These are phyloP conservation scores for Syngnathus typhle DNA, from an alignment of 2,113 vertebrate genomes.

Conservation along the genomic window DNA sequence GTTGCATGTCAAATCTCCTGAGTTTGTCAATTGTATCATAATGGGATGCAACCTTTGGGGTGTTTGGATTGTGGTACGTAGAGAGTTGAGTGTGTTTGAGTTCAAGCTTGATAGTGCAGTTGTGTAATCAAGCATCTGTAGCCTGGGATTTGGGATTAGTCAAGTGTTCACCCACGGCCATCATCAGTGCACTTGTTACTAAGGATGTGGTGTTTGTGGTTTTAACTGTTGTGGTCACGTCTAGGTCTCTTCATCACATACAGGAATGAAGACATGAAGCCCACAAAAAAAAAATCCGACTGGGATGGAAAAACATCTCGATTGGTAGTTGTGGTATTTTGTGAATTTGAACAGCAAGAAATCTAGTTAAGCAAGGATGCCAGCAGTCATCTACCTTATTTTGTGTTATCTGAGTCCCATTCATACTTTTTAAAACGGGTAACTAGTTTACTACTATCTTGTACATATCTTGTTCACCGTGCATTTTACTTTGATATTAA, in stretches of 20 bases:
- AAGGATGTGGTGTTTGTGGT: background rate
- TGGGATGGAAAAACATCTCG: no score
- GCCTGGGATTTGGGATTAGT: slow-evolving; percentile 49
- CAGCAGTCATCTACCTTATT: no score
- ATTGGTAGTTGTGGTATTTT: no score
- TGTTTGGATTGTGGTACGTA: slow-evolving; percentile 20
- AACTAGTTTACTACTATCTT: no score
- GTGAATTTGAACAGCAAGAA: no score
- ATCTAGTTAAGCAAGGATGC: no score
- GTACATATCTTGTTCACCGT: no score
- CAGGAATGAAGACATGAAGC: no score
- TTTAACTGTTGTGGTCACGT: background rate
- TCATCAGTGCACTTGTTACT: slow-evolving; percentile 7
- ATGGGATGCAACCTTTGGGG: background rate
- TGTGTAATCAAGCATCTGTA: slow-evolving; percentile 54
- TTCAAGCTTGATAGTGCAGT: slow-evolving; percentile 14
- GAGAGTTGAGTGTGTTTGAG: background rate
- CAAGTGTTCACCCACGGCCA: slow-evolving; percentile 27
- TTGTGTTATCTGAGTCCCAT: no score
- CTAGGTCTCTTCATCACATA: background rate
- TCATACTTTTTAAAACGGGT: no score
- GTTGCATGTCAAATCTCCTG: slow-evolving; percentile 22
- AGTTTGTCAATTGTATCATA: background rate
- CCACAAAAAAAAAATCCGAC: no score
- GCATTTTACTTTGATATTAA: no score